These are phyloP conservation scores for Trisateles emortualis DNA, from an alignment of 2,888 invertebrate species.

Conservation along the genomic window DNA sequence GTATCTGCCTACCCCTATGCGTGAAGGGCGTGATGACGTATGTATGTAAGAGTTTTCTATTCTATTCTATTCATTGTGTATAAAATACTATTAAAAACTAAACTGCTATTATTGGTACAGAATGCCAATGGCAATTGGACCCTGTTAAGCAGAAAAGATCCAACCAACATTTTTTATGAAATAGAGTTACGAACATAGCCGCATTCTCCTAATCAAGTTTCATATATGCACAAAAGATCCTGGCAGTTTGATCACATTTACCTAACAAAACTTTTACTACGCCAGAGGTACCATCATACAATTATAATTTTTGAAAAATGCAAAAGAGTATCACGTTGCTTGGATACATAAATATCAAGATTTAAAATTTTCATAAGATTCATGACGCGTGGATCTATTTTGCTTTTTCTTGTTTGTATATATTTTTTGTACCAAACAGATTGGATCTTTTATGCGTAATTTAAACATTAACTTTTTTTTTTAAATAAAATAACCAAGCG, in stretches of 20 bases:
- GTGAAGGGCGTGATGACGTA: no score
- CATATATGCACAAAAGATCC: constrained; percentile 10
- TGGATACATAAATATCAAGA: constrained; percentile 10
- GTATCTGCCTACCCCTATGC: no score
- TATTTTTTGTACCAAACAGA: not conserved
- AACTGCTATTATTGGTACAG: no score
- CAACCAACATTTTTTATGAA: not conserved
- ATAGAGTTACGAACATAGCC: not conserved
- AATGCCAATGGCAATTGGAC: no score
- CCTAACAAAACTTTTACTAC: constrained; percentile 14
- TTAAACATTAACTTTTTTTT: not conserved
- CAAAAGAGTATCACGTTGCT: constrained; percentile 9
- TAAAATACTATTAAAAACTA: no score
- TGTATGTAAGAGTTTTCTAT: no score
- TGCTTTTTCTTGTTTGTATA: not conserved
- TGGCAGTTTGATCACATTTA: constrained; percentile 10
- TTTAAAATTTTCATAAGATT: constrained; percentile 10
- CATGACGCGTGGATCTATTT: constrained; percentile 9
- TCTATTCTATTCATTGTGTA: no score
- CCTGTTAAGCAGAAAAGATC: not conserved
- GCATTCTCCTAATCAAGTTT: constrained; percentile 2
- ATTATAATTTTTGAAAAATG: constrained; percentile 13
- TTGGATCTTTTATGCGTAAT: constrained; percentile 1
- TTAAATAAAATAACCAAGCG: not conserved
- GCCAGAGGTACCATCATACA: constrained; percentile 11